A percentile compares a stretch with the other conserved stretches of the same genome.
Evolutionary conservation across 64 coral and sea anemone species (phyloP).

Genomic region (Trachythela sp.): DNA sequence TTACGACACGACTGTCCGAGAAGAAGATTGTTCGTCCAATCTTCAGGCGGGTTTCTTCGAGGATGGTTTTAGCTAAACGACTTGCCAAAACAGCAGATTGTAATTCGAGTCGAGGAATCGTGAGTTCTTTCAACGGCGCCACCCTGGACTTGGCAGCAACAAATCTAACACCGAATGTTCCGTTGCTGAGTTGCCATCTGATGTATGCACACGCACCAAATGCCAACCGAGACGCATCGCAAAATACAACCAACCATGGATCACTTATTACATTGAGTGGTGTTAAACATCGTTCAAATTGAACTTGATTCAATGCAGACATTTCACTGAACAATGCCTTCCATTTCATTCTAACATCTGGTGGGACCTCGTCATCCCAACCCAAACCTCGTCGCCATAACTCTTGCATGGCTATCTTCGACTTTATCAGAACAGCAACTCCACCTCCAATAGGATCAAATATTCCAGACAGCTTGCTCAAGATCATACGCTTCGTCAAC

Average conservation of each 20-base stretch:
- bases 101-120: neutral
- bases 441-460: neutral
- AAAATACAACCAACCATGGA: neutral
- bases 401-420: no score
- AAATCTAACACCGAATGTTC: neutral
- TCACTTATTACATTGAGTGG: neutral
- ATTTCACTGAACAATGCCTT: neutral
- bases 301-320: neutral
- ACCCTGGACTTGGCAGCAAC: neutral
- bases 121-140: neutral
- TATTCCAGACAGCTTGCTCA: neutral
- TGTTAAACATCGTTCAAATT: neutral
- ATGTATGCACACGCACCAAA: neutral
- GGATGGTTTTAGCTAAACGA: neutral
- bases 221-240: neutral
- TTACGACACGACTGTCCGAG: constrained; percentile 5
- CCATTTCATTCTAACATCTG: no score
- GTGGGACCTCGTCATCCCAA: no score
- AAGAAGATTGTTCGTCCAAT: neutral
- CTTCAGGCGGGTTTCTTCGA: constrained; percentile 3
- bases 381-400: no score
- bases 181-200: neutral
- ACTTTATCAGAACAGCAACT: neutral
- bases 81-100: neutral
- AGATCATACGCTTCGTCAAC: neutral